Evolutionary conservation across 2,113 vertebrate species (phyloP).

Genomic region (Myodes glareolus): DNA sequence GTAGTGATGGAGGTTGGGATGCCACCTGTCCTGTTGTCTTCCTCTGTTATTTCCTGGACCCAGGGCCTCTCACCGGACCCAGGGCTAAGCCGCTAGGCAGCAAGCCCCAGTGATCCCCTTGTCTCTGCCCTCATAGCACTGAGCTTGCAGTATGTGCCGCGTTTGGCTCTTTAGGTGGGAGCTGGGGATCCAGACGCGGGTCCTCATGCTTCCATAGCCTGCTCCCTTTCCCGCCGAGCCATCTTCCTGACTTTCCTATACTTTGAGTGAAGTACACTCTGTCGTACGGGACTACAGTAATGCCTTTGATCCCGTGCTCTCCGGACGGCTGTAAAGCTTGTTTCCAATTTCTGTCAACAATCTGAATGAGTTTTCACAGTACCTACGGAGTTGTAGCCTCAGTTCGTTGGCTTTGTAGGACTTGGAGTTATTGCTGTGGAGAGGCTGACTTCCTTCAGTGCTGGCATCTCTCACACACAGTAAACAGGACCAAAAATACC

Average conservation of each 20-base stretch:
- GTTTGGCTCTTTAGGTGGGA: neutral
- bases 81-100: no score
- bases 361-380: neutral
- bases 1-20: no score
- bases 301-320: neutral
- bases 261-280: neutral
- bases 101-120: no score
- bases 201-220: no score
- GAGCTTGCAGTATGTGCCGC: neutral
- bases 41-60: neutral
- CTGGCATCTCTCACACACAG: slow-evolving; percentile 41
- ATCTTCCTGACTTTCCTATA: neutral
- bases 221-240: rapidly evolving
- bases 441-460: slow-evolving; percentile 12
- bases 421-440: slow-evolving; percentile 5
- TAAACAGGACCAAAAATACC: slow-evolving; percentile 73
- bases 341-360: slow-evolving; percentile 40
- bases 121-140: neutral
- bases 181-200: neutral
- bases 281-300: neutral
- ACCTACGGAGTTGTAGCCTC: slow-evolving; percentile 8
- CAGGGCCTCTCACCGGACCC: no score
- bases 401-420: slow-evolving; percentile 21
- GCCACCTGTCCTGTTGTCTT: no score
- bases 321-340: neutral